phyloP scores from a whole-genome alignment of 2,797 vertebrate species.

The Threskiornis aethiopicus region DNA sequence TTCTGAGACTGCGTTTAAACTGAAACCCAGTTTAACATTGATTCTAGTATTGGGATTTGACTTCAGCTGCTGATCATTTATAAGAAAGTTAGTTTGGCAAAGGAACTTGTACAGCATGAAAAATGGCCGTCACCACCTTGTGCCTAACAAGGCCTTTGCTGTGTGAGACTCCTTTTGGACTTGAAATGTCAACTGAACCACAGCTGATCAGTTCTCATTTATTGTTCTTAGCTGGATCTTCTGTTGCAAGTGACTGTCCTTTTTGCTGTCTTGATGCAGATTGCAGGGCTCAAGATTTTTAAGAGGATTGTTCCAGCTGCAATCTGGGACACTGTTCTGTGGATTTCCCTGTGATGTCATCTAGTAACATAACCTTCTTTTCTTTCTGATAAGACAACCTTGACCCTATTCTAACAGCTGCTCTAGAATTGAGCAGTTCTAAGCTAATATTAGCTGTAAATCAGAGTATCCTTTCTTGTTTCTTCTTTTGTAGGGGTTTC shows the following conservation, averaged over 20 bases:
- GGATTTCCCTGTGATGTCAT: constrained; percentile 26
- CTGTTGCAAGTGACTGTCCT: constrained; percentile 3
- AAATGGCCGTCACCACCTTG: not conserved
- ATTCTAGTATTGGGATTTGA: not conserved
- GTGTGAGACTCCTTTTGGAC: not conserved
- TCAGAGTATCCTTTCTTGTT: not conserved
- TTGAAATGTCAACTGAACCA: not conserved
- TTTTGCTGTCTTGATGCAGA: constrained; percentile 13
- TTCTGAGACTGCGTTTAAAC: not conserved
- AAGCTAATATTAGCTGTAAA: not conserved
- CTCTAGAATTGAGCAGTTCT: not conserved
- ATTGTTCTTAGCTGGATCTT: constrained; percentile 20
- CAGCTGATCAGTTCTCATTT: not conserved
- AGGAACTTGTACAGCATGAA: not conserved
- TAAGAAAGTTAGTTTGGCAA: not conserved
- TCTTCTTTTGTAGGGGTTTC: not conserved
- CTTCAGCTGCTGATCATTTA: not conserved
- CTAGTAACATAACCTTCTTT: constrained; percentile 24
- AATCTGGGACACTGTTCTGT: not conserved
- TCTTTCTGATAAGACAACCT: not conserved
- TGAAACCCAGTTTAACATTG: not conserved
- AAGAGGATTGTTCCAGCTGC: constrained; percentile 1
- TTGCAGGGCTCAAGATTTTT: not conserved
- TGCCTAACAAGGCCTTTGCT: not conserved
- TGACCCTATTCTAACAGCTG: not conserved